Evolutionary conservation across 1,140 invertebrate genomes (phyloP).

Genomic region (Scaptomyza graminum): DNA sequence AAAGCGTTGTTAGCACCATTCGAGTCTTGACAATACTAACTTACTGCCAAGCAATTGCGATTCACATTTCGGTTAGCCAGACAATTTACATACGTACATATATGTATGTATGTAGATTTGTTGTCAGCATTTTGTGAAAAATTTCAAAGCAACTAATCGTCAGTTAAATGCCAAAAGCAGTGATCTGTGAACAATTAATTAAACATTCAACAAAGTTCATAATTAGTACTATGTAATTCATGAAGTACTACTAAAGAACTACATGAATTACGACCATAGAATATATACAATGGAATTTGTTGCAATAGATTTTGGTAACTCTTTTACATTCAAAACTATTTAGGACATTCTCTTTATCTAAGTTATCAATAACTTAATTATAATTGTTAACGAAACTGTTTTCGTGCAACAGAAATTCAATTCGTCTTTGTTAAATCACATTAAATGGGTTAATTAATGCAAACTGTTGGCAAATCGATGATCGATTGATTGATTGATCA

Average conservation of each 20-base stretch:
- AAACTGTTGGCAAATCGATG: not conserved
- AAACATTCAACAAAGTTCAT: not conserved
- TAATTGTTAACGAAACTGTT: no score
- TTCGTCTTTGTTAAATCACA: no score
- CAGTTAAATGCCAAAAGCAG: not conserved
- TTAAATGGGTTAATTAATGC: conserved; percentile 13
- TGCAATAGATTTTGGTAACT: no score
- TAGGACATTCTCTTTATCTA: no score
- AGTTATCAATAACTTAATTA: no score
- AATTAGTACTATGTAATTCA: not conserved
- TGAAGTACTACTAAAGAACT: not conserved
- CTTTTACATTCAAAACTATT: no score
- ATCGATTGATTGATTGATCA: not conserved
- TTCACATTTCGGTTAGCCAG: not conserved
- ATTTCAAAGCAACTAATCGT: not conserved
- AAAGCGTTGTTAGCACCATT: conserved; percentile 51
- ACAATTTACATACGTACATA: no score
- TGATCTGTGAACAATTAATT: not conserved
- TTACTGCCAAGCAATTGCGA: conserved; percentile 15
- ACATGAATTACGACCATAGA: no score
- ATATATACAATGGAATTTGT: no score
- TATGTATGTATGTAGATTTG: not conserved
- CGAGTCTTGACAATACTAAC: conserved; percentile 20
- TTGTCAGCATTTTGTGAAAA: not conserved
- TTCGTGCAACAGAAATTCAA: no score